These are phyloP conservation scores for Chrysomela aeneicollis DNA, from an alignment of 2,888 invertebrate genomes.

Conservation along the genomic window DNA sequence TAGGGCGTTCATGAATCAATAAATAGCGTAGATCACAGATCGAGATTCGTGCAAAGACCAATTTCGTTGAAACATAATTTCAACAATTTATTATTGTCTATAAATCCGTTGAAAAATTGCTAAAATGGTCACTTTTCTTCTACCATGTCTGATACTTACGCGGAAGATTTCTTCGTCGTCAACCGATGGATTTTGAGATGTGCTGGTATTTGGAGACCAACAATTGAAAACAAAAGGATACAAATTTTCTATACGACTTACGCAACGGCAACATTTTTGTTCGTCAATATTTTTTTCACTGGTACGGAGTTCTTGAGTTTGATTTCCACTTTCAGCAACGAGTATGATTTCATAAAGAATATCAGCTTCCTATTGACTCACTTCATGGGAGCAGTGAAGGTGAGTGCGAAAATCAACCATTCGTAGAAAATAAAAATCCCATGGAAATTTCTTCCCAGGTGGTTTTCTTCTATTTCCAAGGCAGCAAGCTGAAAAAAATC, in stretches of 20 bases:
- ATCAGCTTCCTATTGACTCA: slow-evolving; percentile 54
- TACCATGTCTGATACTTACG: slow-evolving; percentile 35
- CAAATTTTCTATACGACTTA: slow-evolving; percentile 47
- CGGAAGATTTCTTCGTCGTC: slow-evolving; percentile 48
- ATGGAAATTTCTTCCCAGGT: slow-evolving; percentile 19
- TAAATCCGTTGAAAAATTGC: background rate
- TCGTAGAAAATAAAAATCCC: no score
- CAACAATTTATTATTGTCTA: background rate
- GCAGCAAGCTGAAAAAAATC: slow-evolving; percentile 42
- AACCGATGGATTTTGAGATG: slow-evolving; percentile 52
- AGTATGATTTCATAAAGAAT: slow-evolving; percentile 53
- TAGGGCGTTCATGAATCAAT: no score
- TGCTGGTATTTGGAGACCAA: slow-evolving; percentile 53
- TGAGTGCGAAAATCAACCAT: slow-evolving; percentile 24
- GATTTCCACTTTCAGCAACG: slow-evolving; percentile 47
- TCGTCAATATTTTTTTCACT: slow-evolving; percentile 53
- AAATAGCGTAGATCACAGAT: no score
- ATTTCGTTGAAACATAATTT: no score
- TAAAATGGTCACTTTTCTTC: background rate
- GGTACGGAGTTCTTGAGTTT: slow-evolving; percentile 52
- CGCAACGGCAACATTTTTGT: slow-evolving; percentile 48
- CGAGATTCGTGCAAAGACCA: no score
- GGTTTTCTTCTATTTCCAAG: slow-evolving; percentile 50
- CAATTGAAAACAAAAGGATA: slow-evolving; percentile 38
- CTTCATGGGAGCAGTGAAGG: slow-evolving; percentile 54